phyloP scores from a whole-genome alignment of 2,888 invertebrate species.

The Eledone cirrhosa region DNA sequence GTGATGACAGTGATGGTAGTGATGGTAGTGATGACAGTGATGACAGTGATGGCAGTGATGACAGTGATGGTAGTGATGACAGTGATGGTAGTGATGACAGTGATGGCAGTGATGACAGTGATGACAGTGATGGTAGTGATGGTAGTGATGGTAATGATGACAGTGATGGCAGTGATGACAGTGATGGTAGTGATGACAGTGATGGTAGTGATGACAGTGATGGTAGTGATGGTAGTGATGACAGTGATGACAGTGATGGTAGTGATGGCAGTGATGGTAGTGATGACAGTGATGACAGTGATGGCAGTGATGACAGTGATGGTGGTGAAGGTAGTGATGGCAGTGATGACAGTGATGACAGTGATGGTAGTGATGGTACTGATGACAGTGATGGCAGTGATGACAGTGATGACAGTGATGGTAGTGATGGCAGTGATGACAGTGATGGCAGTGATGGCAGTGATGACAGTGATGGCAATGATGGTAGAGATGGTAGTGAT shows the following conservation, averaged over 20 bases:
- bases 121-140: conserved; percentile 12
- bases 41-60: conserved; percentile 10
- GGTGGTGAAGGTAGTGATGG: conserved; percentile 1
- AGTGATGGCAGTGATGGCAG: conserved; percentile 14
- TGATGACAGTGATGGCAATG: too few species aligned
- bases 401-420: conserved; percentile 13
- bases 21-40: conserved; percentile 14
- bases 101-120: conserved; percentile 12
- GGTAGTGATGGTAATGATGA: conserved; percentile 12
- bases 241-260: conserved; percentile 13
- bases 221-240: conserved; percentile 13
- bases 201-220: conserved; percentile 21
- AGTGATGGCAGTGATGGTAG: conserved; percentile 9
- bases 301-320: conserved; percentile 19
- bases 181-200: conserved; percentile 16
- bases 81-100: not conserved
- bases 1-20: not conserved
- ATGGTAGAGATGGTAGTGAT: too few species aligned
- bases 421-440: conserved; percentile 4
- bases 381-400: not conserved
- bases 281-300: conserved; percentile 16
- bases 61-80: not conserved
- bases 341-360: conserved; percentile 4
- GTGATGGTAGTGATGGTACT: conserved; percentile 4
- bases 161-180: conserved; percentile 2